Conservation (phyloP, 2,113 vertebrate species). For the Mohoua ochrocephala region DNA sequence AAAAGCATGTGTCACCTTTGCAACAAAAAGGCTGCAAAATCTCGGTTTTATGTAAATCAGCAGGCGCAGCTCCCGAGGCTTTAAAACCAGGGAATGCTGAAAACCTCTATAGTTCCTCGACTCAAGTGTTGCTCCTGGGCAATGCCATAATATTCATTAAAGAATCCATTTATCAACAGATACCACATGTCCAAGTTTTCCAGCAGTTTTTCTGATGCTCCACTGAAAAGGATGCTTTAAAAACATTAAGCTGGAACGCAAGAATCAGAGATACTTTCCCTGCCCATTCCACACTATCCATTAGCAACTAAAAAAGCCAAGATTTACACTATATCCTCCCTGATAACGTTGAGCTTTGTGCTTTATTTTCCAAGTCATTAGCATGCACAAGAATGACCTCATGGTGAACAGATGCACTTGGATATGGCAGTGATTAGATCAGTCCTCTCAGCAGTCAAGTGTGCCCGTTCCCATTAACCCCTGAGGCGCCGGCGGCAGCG, state of each 20-base stretch:
- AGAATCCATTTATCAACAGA: slow-evolving; percentile 58
- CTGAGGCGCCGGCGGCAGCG: background rate
- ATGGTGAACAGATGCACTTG: slow-evolving; percentile 84
- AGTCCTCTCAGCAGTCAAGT: slow-evolving; percentile 76
- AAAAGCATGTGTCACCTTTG: slow-evolving; percentile 33
- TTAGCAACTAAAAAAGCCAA: slow-evolving; percentile 53
- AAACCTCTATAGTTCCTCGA: background rate
- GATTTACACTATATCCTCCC: slow-evolving; percentile 58
- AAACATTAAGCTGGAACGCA: background rate
- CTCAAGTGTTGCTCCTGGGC: slow-evolving; percentile 42
- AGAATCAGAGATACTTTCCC: background rate
- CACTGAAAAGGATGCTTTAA: background rate
- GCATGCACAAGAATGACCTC: slow-evolving; percentile 83
- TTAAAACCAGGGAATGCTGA: slow-evolving; percentile 1
- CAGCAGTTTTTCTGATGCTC: slow-evolving; percentile 20
- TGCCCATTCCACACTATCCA: background rate
- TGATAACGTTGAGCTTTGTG: slow-evolving; percentile 68
- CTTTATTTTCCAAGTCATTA: slow-evolving; percentile 80
- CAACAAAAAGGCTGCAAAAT: slow-evolving; percentile 28
- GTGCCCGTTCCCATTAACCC: slow-evolving; percentile 75
- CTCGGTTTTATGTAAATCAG: slow-evolving; percentile 21
- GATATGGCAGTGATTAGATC: slow-evolving; percentile 81
- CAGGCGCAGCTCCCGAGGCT: background rate
- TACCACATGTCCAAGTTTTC: slow-evolving; percentile 28
- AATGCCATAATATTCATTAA: slow-evolving; percentile 41